Conservation (phyloP, 2,888 invertebrate genomes). For the Ctena decussata region DNA sequence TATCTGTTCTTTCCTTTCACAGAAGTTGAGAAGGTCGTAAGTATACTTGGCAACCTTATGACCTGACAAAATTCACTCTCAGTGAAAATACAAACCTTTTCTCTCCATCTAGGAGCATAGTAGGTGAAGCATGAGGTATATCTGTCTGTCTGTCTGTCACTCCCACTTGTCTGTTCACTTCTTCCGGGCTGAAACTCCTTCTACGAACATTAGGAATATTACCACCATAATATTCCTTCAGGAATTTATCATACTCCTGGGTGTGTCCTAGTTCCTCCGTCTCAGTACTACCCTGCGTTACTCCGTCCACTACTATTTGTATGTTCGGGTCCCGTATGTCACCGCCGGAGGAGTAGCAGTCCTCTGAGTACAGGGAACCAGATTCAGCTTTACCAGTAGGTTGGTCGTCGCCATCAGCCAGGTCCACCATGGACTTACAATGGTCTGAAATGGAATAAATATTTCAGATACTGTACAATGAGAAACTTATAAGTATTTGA, state of each 20-base stretch:
- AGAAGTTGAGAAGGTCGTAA: too few relatives aligned
- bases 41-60: too few relatives aligned
- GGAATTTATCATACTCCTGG: constrained; percentile 59
- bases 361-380: constrained; percentile 44
- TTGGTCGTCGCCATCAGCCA: constrained; percentile 72
- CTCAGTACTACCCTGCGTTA: constrained; percentile 74
- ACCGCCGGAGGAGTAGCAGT: constrained; percentile 46
- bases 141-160: constrained; percentile 5
- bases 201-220: constrained; percentile 70
- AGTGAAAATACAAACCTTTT: constrained; percentile 56
- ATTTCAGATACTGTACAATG: too few relatives aligned
- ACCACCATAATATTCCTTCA: constrained; percentile 67
- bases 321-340: constrained; percentile 48
- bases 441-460: constrained; percentile 67
- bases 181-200: constrained; percentile 56
- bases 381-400: constrained; percentile 26
- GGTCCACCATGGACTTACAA: constrained; percentile 83
- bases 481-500: too few relatives aligned
- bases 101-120: constrained; percentile 55
- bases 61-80: too few relatives aligned
- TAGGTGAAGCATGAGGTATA: constrained; percentile 25
- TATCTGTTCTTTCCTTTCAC: too few relatives aligned
- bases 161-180: constrained; percentile 4
- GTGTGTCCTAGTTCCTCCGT: constrained; percentile 70
- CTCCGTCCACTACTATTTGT: constrained; percentile 83